Evolutionary conservation across 2,113 vertebrate species (phyloP), one percentile per base, ranked within the genome.

Genomic region (Callocephalon fimbriatum): DNA sequence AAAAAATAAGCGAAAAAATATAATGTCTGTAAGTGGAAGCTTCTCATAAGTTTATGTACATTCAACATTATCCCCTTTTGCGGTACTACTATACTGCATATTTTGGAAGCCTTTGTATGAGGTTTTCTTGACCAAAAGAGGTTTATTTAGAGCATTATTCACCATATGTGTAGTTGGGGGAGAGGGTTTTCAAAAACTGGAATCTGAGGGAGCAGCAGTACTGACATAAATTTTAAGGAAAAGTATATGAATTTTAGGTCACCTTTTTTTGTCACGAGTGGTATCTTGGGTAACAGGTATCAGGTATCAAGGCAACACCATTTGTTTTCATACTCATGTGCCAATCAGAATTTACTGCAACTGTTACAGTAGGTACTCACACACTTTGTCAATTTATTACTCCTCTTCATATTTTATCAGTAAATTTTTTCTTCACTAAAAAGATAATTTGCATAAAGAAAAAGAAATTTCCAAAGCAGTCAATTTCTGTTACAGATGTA

Each of bases 301-400:
- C 40, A 40, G 40, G 40, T 40, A 40, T 40, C 40, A 40, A 12
- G 42, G 38, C 31, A 53, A 2, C 27, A 16, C 11, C 4, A 10
- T 51, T 76, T 81, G 10, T 56, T 85, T 91, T 89, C 38, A 12
- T 45, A 27, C 18, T 72, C 20, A 25, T 27, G 8, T 35, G 14
- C 19, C 35, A 66, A 7, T 85, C 58, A 80, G 35, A 79, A 88
- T 83, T 92, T 68, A 86, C 72, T 77, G 54, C 37, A 70, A 23
- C 20, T 72, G 40, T 48, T 93, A 32, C 38, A 21, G 53, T 62
- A 83, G 48, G n/a, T 88, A 48, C 47, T 77, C 26, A 25, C 8
- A 2, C 40, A 70, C 23, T 90, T 22, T 40, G 50, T 29, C 61
- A 51, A 23, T 81, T 90, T 94, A 37, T 56, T 80, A 11, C 42